A percentile compares a stretch with the other conserved stretches of the same genome.
These are phyloP conservation scores for Bovichtus diacanthus DNA, from an alignment of 2,797 vertebrate species.

Conservation along the genomic window DNA sequence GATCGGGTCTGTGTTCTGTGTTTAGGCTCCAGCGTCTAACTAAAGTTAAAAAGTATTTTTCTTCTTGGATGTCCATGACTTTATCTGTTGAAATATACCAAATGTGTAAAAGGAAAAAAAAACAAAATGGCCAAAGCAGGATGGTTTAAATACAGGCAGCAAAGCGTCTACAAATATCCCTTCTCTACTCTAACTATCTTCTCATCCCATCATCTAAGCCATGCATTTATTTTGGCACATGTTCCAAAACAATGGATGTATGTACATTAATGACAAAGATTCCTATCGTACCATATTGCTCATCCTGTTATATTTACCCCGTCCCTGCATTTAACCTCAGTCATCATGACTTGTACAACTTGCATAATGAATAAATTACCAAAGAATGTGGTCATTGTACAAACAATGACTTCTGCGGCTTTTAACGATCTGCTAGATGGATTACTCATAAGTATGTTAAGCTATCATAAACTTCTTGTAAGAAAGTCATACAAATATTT, in stretches of 20 bases:
- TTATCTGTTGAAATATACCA: neutral
- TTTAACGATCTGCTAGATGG: neutral
- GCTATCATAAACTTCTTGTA: neutral
- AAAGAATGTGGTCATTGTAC: neutral
- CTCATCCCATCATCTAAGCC: neutral
- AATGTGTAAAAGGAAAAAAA: neutral
- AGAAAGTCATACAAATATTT: neutral
- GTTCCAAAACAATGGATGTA: neutral
- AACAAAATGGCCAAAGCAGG: neutral
- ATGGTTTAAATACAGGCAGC: conserved; percentile 25
- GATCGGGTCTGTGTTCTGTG: conserved; percentile 17
- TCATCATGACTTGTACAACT: neutral
- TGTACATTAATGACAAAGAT: conserved; percentile 1
- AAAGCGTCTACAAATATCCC: neutral
- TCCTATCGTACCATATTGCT: neutral
- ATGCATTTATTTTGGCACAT: neutral
- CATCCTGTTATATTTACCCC: neutral
- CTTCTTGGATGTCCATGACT: neutral
- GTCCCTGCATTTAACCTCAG: neutral
- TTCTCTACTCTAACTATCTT: neutral
- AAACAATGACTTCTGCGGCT: neutral
- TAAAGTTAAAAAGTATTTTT: neutral
- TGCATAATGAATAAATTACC: conserved; percentile 2
- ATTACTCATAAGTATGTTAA: neutral
- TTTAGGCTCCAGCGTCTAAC: neutral